These are phyloP conservation scores for Callimico goeldii DNA, from an alignment of 2,797 vertebrate genomes.

Conservation along the genomic window DNA sequence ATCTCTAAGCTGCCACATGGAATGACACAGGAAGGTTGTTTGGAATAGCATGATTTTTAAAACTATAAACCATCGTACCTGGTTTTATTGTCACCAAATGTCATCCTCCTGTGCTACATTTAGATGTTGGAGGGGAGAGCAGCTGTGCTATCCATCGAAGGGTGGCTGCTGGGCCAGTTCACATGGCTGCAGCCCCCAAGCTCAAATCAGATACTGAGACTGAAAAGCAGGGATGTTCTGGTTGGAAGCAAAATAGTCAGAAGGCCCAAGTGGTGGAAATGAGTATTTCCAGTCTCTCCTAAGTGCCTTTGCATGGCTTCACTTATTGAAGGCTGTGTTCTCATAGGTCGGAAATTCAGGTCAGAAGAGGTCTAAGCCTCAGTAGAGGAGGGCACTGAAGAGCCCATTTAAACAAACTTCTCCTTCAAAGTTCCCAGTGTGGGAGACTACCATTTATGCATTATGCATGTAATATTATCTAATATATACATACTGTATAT, in stretches of 20 bases:
- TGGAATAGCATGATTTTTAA: background rate
- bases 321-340: background rate
- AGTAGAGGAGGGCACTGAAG: background rate
- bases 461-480: background rate
- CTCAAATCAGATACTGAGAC: background rate
- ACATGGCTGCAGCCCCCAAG: rapidly evolving
- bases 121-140: background rate
- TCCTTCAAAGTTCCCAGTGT: background rate
- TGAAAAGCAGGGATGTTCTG: background rate
- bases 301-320: background rate
- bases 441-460: background rate
- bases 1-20: background rate
- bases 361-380: background rate
- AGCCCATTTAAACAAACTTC: background rate
- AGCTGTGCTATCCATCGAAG: background rate
- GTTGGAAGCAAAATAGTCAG: background rate
- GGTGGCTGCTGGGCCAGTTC: background rate
- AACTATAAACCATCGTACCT: background rate
- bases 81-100: background rate
- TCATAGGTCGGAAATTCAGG: background rate
- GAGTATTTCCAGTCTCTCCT: background rate
- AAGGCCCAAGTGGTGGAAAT: background rate
- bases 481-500: background rate
- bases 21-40: background rate
- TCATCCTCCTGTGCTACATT: background rate